Base-by-base conservation (phyloP, 2,113 vertebrate genomes). In the Archocentrus centrarchus region DNA sequence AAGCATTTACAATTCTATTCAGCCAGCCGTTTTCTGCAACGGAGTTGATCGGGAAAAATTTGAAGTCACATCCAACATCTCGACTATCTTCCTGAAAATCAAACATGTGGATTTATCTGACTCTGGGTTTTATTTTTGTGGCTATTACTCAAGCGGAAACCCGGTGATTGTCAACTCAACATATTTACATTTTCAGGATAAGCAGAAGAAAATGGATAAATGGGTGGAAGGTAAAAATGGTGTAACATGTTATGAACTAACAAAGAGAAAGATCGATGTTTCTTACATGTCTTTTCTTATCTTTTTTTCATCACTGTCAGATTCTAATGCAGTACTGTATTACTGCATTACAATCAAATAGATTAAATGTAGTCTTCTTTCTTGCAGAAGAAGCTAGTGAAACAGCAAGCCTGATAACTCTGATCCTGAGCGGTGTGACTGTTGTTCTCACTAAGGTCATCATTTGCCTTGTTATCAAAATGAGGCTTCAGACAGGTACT, bases 191-290 rank as follows among this genome's bases (percentile, higher is more conserved):
- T 22, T 47, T 47, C 41, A 68, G 1, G 35, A 37, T 37, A 37
- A 37, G 35, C 8, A 9, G 35, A 9, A 37, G 35, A 37, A 37
- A 8, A 9, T 37, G 35, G 35, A 37, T 37, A 37, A 37, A 37
- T 37, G 35, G 8, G 9, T 39, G 8, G 37, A 39, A 68, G 41
- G 64, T 68, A 68, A 47, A 22, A 27, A 68, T 27, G 0, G 64
- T 27, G 0, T 27, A 14, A 10, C 37, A 39, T 39, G 8, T 35
- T 4, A 47, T 47, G 39, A 47, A 0, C 0, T 44, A 68, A 44
- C 0, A 44, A 68, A 47, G 7, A 66, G 37, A 66, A 44, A 6
- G 7, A 30, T 30, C 24, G 24, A 27, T 27, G 24, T 27, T 2
- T 30, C 4, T 30, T 30, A 30, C 3, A 30, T 30, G 30, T 30